These are phyloP conservation scores for Tyto alba DNA, from an alignment of 2,113 vertebrate genomes.

Conservation along the genomic window DNA sequence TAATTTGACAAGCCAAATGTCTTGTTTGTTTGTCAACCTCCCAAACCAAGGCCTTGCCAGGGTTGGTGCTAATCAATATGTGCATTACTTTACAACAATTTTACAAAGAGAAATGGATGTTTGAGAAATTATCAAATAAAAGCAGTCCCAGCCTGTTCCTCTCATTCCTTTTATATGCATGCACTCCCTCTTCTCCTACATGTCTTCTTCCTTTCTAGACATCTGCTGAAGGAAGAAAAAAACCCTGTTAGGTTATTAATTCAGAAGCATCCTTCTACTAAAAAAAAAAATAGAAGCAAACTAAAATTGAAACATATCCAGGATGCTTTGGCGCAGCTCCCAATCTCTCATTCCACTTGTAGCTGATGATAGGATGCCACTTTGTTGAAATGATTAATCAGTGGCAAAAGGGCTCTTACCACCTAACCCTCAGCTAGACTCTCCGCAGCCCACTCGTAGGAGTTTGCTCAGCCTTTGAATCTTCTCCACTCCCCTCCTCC, in stretches of 20 bases:
- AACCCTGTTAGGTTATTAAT: not conserved
- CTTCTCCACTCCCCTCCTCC: not conserved
- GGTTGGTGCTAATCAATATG: not conserved
- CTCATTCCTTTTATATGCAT: not conserved
- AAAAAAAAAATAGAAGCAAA: not conserved
- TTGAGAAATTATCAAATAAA: not conserved
- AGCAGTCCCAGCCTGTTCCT: not conserved
- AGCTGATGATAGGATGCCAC: not conserved
- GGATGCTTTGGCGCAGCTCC: conserved; percentile 9
- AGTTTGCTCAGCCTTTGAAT: not conserved
- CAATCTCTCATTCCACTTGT: not conserved
- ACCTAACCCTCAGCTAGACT: not conserved
- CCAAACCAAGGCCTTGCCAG: not conserved
- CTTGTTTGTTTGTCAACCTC: not conserved
- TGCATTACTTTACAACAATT: not conserved
- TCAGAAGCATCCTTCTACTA: not conserved
- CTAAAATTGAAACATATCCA: conserved; percentile 8
- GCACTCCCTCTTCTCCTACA: not conserved
- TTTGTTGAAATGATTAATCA: not conserved
- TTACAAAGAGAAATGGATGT: not conserved
- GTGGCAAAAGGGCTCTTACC: not conserved
- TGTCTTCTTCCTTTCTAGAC: not conserved
- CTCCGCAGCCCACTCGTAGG: not conserved
- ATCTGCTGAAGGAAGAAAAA: not conserved
- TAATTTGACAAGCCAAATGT: not conserved